phyloP scores from a whole-genome alignment of 2,888 invertebrate genomes.

The Phyllotreta cruciferae region DNA sequence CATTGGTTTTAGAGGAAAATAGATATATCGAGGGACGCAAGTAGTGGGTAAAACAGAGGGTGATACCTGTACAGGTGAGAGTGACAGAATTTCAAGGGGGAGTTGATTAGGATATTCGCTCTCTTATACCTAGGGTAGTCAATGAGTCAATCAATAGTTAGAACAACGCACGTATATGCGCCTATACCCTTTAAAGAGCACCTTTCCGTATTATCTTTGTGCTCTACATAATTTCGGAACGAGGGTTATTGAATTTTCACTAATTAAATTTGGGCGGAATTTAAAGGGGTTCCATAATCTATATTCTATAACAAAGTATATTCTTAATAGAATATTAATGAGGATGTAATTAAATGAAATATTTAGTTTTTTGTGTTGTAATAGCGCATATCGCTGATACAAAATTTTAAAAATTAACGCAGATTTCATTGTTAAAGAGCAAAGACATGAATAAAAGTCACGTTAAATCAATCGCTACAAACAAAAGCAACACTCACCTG shows the following conservation, averaged over 20 bases:
- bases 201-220: constrained; percentile 30
- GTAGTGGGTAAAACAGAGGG: constrained; percentile 13
- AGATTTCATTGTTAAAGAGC: background rate
- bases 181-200: constrained; percentile 39
- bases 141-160: constrained; percentile 52
- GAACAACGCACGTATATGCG: constrained; percentile 50
- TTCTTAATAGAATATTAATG: background rate
- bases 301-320: background rate
- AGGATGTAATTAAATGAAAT: background rate
- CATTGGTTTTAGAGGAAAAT: background rate
- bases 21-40: constrained; percentile 1
- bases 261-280: constrained; percentile 21
- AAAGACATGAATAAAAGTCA: too few relatives aligned
- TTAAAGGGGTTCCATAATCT: constrained; percentile 9
- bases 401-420: background rate
- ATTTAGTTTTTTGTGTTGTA: too few relatives aligned
- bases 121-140: constrained; percentile 46
- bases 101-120: constrained; percentile 49
- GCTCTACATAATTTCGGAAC: constrained; percentile 6
- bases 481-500: constrained; percentile 45
- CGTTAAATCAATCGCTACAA: background rate
- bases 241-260: constrained; percentile 17
- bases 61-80: constrained; percentile 37
- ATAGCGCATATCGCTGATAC: background rate
- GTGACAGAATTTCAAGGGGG: constrained; percentile 36